Evolutionary conservation across 2,888 invertebrate genomes (phyloP), one percentile per base, ranked within the genome.

Genomic region (Pammene fasciana): DNA sequence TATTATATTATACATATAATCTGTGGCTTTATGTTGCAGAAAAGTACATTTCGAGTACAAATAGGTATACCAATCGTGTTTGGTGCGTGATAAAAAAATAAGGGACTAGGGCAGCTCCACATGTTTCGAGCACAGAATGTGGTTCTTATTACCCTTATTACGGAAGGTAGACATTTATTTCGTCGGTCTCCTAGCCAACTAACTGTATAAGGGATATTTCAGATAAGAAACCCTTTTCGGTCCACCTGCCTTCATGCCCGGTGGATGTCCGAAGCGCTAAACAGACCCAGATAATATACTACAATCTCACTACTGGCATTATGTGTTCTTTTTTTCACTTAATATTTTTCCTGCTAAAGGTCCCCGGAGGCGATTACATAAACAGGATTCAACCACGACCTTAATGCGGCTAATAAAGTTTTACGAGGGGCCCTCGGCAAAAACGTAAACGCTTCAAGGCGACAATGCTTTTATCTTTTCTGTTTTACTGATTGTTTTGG

Each of bases 311-410:
- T 85, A 85, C 85, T 83, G 86, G 87, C 87, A 83, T 85, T 86
- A 86, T 87, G 86, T 88, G 85, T 88, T 86, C 86, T 86, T 88
- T 90, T 67, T 90, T 91, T 89, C 90, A 92, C 90, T 91, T 90
- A 90, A 91, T 92, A 91, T 92, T 91, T 91, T 90, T 86, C 86
- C 83, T 86, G 86, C 79, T 87, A 89, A 89, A 90, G 90, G 90
- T 90, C 88, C 87, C 91, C 83, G 82, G 84, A 86, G 90, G 87
- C 90, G 91, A 92, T 92, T 92, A 92, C 92, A 92, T 91, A 92
- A 91, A 92, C 91, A 92, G 90, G 91, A 91, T 90, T 90, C 91
- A 90, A 91, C 91, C 89, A 87, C 89, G 90, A 90, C 90, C 92
- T 89, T 92, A 91, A 92, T 91, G 89, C 87, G 88, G 83, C 89